phyloP scores from a whole-genome alignment of 92 coral and sea anemone genomes.

The Blastomussa wellsi region DNA sequence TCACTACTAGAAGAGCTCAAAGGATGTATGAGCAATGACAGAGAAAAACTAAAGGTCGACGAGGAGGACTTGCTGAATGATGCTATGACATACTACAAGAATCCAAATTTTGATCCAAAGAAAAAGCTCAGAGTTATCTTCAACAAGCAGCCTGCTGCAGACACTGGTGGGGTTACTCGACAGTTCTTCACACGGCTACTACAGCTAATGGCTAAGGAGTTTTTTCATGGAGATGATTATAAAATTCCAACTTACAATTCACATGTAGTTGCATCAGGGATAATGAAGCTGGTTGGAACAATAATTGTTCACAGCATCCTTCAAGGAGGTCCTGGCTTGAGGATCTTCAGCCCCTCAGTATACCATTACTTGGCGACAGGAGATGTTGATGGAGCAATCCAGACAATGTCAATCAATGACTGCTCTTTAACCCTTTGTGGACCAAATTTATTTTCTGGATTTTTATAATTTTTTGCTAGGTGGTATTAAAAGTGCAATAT shows the following conservation, averaged over 20 bases:
- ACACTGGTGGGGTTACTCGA: slow-evolving; percentile 62
- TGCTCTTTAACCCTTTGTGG: too few species aligned
- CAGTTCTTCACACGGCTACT: too few species aligned
- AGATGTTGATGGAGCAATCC: not conserved
- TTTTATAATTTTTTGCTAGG: too few species aligned
- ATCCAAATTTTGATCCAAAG: slow-evolving; percentile 22
- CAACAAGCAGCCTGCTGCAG: slow-evolving; percentile 49
- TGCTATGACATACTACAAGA: slow-evolving; percentile 47
- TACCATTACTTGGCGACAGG: not conserved
- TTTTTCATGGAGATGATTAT: too few species aligned
- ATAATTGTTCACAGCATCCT: not conserved
- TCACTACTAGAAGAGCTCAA: slow-evolving; percentile 32
- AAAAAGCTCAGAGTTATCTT: slow-evolving; percentile 25
- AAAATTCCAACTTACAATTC: not conserved
- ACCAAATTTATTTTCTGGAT: not conserved
- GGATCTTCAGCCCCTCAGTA: not conserved
- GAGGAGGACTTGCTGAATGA: slow-evolving; percentile 49
- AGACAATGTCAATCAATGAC: too few species aligned
- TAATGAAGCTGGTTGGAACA: not conserved
- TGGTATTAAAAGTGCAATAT: not conserved
- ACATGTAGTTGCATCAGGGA: not conserved
- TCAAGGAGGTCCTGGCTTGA: not conserved
- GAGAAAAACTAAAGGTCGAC: slow-evolving; percentile 34
- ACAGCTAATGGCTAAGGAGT: too few species aligned
- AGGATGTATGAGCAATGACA: too few species aligned